These are phyloP conservation scores for Lasioglossum baleicum DNA, from an alignment of 1,140 invertebrate species.

Conservation along the genomic window DNA sequence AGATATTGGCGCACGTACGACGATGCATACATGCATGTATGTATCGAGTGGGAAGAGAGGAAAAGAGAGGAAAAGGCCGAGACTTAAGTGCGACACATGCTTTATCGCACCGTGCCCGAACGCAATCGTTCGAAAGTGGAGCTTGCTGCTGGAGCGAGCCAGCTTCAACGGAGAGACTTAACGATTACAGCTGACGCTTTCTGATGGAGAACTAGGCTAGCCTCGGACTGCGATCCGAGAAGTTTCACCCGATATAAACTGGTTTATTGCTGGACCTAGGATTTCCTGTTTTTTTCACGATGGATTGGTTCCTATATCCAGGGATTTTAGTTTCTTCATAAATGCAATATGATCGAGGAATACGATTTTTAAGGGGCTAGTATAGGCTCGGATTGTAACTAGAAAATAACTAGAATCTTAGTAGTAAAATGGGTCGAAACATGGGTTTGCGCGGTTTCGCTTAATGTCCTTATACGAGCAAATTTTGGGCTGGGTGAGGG, in stretches of 20 bases:
- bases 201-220: not conserved
- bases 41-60: not conserved
- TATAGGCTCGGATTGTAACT: too few relatives aligned
- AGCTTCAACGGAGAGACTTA: not conserved
- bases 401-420: too few relatives aligned
- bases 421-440: too few relatives aligned
- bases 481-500: too few relatives aligned
- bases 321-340: too few relatives aligned
- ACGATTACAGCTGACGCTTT: conserved; percentile 5
- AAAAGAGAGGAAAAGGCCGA: not conserved
- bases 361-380: too few relatives aligned
- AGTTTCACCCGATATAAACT: not conserved
- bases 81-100: not conserved
- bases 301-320: too few relatives aligned
- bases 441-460: too few relatives aligned
- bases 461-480: too few relatives aligned
- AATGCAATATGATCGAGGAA: too few relatives aligned
- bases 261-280: too few relatives aligned
- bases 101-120: not conserved
- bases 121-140: conserved; percentile 4
- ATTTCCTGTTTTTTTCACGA: too few relatives aligned
- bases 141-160: not conserved
- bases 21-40: conserved; percentile 11
- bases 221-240: not conserved
- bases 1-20: conserved; percentile 25